Percentiles rank a stretch among this genome's conserved stretches.
Conservation (phyloP, 2,888 invertebrate species). For the Hydrotaea cyrtoneurina region DNA sequence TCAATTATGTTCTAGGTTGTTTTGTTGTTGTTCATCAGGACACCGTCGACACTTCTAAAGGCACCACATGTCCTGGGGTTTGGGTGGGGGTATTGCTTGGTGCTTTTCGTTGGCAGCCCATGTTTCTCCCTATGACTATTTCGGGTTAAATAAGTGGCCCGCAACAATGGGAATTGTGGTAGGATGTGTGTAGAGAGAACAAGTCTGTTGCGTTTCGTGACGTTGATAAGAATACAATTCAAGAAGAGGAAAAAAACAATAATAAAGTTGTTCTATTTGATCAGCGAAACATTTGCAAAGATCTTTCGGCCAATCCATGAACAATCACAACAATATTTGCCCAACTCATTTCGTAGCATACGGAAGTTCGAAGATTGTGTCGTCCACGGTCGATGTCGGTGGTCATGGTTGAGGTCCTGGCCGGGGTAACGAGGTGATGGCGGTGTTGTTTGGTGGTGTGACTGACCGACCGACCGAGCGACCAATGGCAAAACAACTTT, state of each 20-base stretch:
- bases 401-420: not conserved
- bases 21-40: not conserved
- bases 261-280: slow-evolving; percentile 5
- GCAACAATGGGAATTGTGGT: too few species aligned
- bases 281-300: not conserved
- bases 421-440: not conserved
- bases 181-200: too few species aligned
- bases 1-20: not conserved
- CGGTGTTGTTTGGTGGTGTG: slow-evolving; percentile 7
- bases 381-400: not conserved
- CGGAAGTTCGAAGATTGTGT: slow-evolving; percentile 1
- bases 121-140: not conserved
- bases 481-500: slow-evolving; percentile 31
- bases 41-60: not conserved
- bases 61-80: not conserved
- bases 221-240: not conserved
- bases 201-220: too few species aligned
- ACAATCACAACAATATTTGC: slow-evolving; percentile 20
- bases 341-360: not conserved
- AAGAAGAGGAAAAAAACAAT: not conserved
- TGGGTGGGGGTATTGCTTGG: slow-evolving; percentile 7
- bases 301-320: slow-evolving; percentile 12
- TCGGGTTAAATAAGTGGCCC: not conserved
- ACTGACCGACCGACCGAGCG: not conserved
- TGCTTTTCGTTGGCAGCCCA: slow-evolving; percentile 18